phyloP scores from a whole-genome alignment of 2,888 invertebrate species.

The Herminia tarsipennalis region DNA sequence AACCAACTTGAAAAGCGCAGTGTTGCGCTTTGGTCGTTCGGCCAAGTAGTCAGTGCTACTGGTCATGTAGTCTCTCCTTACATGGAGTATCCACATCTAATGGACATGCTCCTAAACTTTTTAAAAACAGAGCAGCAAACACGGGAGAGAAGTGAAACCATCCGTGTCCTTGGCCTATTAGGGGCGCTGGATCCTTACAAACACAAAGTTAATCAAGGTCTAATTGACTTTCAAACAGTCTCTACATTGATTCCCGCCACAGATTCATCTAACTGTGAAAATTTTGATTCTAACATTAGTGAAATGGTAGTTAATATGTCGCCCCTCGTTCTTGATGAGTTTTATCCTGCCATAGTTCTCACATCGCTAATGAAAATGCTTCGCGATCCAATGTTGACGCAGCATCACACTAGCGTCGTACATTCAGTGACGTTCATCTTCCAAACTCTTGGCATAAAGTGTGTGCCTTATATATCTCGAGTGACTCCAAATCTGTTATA shows the following conservation, averaged over 20 bases:
- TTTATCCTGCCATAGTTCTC: conserved; percentile 98
- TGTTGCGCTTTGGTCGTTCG: conserved; percentile 97
- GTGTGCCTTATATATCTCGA: conserved; percentile 96
- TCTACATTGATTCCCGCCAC: conserved; percentile 92
- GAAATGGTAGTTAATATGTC: conserved; percentile 98
- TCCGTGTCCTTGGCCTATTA: conserved; percentile 96
- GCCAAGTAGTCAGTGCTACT: conserved; percentile 97
- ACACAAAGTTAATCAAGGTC: conserved; percentile 97
- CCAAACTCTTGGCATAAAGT: conserved; percentile 96
- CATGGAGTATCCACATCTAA: conserved; percentile 95
- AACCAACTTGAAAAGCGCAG: conserved; percentile 97
- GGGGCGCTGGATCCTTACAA: conserved; percentile 99
- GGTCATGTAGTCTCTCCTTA: conserved; percentile 98
- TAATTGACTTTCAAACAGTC: conserved; percentile 94
- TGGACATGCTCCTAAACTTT: conserved; percentile 96
- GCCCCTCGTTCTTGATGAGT: conserved; percentile 95
- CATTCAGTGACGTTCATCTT: conserved; percentile 99
- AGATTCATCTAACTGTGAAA: conserved; percentile 87
- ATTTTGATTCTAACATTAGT: conserved; percentile 88
- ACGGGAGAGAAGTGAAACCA: conserved; percentile 94
- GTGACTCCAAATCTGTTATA: conserved; percentile 95
- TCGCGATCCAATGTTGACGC: conserved; percentile 94
- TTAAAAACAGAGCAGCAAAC: conserved; percentile 97
- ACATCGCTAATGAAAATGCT: conserved; percentile 98
- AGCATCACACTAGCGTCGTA: conserved; percentile 97